Base-by-base conservation (phyloP, 2,113 vertebrate species). In the Heterotilapia buettikoferi region DNA sequence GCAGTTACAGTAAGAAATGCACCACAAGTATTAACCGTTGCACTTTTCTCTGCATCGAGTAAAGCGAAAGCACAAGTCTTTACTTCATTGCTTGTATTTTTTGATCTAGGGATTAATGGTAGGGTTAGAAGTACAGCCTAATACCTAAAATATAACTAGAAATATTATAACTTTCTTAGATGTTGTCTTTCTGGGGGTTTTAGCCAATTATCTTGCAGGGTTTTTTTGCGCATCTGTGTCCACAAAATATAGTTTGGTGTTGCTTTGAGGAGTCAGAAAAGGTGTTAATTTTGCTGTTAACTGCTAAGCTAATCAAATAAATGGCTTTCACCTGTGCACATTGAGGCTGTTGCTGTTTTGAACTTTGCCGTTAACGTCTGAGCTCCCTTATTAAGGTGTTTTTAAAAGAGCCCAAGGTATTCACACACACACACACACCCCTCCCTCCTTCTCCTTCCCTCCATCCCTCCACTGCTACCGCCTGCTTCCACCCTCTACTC, bases 341-440 rank as follows among this genome's bases (percentile, higher is more conserved):
- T 79, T 12, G 80, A 83, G 84, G 90, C 73, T 50, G 45, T 19
- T 82, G 82, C 85, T 71, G 90, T 88, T 91, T 92, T 93, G 85
- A 95, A 93, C 90, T 85, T 18, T 43, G 19, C 79, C 79, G 40
- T 86, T 73, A 78, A 91, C 90, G 90, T 92, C 92, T 89, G 85
- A 76, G 90, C 88, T 89, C 54, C 82, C 84, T 89, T 93, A 94
- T 92, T 95, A 94, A 93, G 94, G 94, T 94, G 85, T 85, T 87
- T 95, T 89, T 92, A 89, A 95, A 95, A 95, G 87, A 92, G 88
- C 93, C 94, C 83, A 78, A 85, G 93, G 95, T 94, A 86, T 91
- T 90, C 89, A 50, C 91, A 16, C 24, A 76, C 13, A 7, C 21
- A 19, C 66, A 71, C 12, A 9, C 21, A 2, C 31, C 31, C 18